Evolutionary conservation across 2,797 vertebrate genomes (phyloP).

Genomic region (Sebastiscus albofasciatus): DNA sequence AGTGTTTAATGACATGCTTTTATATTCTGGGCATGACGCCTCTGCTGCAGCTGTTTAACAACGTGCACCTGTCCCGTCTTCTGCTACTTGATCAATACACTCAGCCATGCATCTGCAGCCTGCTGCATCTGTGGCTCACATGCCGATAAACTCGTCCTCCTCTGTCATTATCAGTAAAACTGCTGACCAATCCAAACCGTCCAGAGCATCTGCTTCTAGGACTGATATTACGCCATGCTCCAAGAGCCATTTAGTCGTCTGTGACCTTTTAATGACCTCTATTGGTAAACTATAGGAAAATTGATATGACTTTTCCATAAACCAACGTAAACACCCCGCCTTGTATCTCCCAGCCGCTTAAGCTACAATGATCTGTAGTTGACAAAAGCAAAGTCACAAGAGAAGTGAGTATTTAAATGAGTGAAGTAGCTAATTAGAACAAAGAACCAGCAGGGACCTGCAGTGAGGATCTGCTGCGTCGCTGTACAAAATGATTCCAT

Average conservation of each 20-base stretch:
- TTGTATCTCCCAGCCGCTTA: not conserved
- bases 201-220: not conserved
- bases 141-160: slow-evolving; percentile 26
- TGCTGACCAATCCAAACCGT: not conserved
- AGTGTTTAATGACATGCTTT: slow-evolving; percentile 56
- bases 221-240: not conserved
- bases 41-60: slow-evolving; percentile 57
- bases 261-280: slow-evolving; percentile 28
- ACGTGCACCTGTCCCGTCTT: slow-evolving; percentile 51
- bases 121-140: slow-evolving; percentile 17
- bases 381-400: not conserved
- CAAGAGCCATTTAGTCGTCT: not conserved
- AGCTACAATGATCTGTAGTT: not conserved
- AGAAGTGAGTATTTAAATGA: not conserved
- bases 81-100: slow-evolving; percentile 50
- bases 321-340: not conserved
- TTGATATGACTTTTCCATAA: not conserved
- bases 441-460: not conserved
- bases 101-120: slow-evolving; percentile 19
- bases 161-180: slow-evolving; percentile 9
- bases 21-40: slow-evolving; percentile 60
- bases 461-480: slow-evolving; percentile 14
- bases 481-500: not conserved
- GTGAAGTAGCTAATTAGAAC: not conserved
- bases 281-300: not conserved